These are phyloP conservation scores for Paramisgurnus dabryanus DNA, from an alignment of 2,113 vertebrate genomes.

Conservation along the genomic window DNA sequence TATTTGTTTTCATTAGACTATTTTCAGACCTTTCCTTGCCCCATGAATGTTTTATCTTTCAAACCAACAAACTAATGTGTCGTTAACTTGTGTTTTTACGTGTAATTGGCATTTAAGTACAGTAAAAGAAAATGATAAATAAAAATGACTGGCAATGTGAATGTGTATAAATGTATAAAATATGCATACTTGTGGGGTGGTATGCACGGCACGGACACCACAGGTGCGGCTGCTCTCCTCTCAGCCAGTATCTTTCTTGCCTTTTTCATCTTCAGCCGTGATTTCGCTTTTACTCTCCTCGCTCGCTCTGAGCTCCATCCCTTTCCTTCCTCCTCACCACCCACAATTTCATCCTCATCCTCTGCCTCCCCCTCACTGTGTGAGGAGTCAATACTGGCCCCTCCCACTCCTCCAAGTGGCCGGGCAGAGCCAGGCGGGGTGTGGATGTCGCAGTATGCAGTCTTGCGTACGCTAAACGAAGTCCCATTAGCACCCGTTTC, in stretches of 20 bases:
- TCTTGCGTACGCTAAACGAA: slow-evolving; percentile 97
- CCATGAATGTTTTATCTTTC: too few relatives aligned
- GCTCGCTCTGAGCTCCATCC: slow-evolving; percentile 95
- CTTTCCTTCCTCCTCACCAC: slow-evolving; percentile 92
- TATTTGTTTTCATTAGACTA: too few relatives aligned
- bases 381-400: slow-evolving; percentile 78
- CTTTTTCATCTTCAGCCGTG: slow-evolving; percentile 97
- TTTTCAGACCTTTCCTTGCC: too few relatives aligned
- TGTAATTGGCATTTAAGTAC: too few relatives aligned
- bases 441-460: slow-evolving; percentile 97
- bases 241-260: slow-evolving; percentile 95
- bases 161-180: background rate
- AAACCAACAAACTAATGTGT: too few relatives aligned
- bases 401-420: slow-evolving; percentile 71
- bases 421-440: slow-evolving; percentile 89
- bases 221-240: slow-evolving; percentile 92
- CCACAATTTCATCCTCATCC: slow-evolving; percentile 90
- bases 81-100: too few relatives aligned
- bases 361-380: slow-evolving; percentile 93
- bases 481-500: slow-evolving; percentile 96
- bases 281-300: slow-evolving; percentile 97
- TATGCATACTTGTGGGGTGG: slow-evolving; percentile 87
- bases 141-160: background rate
- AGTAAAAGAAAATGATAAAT: background rate
- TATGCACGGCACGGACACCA: slow-evolving; percentile 97